These are phyloP conservation scores for Turritopsis dohrnii DNA, from an alignment of 30 jellyfish, hydroid and myxozoan species.

Conservation along the genomic window DNA sequence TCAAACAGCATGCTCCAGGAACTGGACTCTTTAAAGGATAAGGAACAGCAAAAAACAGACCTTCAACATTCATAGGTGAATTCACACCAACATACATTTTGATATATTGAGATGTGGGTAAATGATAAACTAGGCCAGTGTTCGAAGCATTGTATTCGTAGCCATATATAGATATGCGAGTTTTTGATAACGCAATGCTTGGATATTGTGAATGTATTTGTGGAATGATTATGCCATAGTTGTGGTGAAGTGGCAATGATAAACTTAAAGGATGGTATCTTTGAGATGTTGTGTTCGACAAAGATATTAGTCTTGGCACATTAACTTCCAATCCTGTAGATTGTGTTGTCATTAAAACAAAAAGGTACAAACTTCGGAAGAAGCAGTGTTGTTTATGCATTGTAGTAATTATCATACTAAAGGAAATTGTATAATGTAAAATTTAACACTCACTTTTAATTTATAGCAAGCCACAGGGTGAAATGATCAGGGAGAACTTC, in stretches of 20 bases:
- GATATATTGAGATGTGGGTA: neutral
- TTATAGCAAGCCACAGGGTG: no score
- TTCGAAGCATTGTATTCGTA: slow-evolving; percentile 19
- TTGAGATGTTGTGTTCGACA: neutral
- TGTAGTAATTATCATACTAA: no score
- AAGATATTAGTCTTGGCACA: neutral
- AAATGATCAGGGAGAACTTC: no score
- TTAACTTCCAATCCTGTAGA: neutral
- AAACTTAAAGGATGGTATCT: neutral
- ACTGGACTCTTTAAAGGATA: slow-evolving; percentile 24
- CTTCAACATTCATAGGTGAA: slow-evolving; percentile 8
- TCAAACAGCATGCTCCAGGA: slow-evolving; percentile 94
- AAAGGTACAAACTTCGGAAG: neutral
- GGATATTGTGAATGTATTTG: slow-evolving; percentile 19
- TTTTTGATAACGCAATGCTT: neutral
- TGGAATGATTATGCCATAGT: slow-evolving; percentile 7
- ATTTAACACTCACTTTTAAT: no score
- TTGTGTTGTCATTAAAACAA: neutral
- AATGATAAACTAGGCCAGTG: slow-evolving; percentile 13
- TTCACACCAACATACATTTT: slow-evolving; percentile 8
- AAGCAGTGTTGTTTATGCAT: neutral
- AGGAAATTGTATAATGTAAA: no score
- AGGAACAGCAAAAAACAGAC: slow-evolving; percentile 16
- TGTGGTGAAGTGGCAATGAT: neutral
- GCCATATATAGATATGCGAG: slow-evolving; percentile 12